Evolutionary conservation across 1,140 invertebrate species (phyloP).

Genomic region (Sipha flava): DNA sequence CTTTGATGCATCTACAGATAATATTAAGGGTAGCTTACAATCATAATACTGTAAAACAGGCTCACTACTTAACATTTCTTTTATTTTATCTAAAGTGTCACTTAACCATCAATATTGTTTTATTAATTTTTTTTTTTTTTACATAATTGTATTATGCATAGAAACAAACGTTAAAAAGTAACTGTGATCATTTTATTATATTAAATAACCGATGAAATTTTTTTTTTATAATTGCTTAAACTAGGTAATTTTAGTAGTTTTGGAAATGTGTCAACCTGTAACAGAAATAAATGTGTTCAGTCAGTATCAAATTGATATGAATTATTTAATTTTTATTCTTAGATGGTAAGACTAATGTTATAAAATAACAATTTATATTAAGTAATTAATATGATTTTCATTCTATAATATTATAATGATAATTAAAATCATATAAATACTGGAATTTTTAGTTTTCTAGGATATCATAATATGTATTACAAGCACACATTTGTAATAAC

Average conservation of each 20-base stretch:
- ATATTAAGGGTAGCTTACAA: conserved; percentile 5
- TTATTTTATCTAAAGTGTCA: conserved; percentile 36
- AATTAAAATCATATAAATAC: too few relatives aligned
- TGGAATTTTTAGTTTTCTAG: too few relatives aligned
- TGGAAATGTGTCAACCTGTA: conserved; percentile 23
- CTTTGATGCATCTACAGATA: conserved; percentile 43
- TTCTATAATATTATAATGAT: too few relatives aligned
- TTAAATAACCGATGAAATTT: neutral
- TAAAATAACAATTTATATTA: too few relatives aligned
- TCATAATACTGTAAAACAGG: conserved; percentile 41
- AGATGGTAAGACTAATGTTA: too few relatives aligned
- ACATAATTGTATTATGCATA: neutral
- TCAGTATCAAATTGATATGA: neutral
- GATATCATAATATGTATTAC: too few relatives aligned
- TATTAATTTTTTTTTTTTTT: neutral
- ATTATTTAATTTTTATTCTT: too few relatives aligned
- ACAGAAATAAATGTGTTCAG: neutral
- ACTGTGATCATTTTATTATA: neutral
- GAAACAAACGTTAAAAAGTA: neutral
- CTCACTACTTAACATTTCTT: conserved; percentile 36
- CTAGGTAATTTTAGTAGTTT: neutral
- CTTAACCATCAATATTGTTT: too few relatives aligned
- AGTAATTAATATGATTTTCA: too few relatives aligned
- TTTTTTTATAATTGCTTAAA: neutral
- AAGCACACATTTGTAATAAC: too few relatives aligned